Conservation (phyloP, 2,113 vertebrate species). For the Seriola rivoliana region DNA sequence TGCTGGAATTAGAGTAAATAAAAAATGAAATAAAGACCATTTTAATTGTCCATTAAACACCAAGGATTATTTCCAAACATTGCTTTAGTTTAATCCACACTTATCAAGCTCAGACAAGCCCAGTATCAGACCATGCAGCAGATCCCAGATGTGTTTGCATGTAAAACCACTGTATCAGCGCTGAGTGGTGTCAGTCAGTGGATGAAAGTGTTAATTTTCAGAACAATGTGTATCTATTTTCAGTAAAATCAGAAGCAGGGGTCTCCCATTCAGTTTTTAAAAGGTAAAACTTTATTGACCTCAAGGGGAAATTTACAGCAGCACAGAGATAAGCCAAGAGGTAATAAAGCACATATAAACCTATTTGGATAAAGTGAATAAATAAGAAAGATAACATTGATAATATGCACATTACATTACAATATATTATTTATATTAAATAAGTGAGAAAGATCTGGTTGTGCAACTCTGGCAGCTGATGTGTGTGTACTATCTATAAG, state of each 20-base stretch:
- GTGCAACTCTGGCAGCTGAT: not conserved
- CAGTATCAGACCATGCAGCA: not conserved
- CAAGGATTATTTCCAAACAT: constrained; percentile 66
- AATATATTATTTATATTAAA: not conserved
- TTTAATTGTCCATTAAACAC: constrained; percentile 65
- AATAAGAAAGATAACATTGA: not conserved
- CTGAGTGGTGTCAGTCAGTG: constrained; percentile 3
- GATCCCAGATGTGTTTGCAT: constrained; percentile 11
- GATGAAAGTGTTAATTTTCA: constrained; percentile 7
- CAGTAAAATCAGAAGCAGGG: not conserved
- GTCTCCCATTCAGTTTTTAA: not conserved
- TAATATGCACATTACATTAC: not conserved
- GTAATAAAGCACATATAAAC: not conserved
- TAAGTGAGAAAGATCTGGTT: too few relatives aligned
- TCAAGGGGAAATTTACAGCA: not conserved
- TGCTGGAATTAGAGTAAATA: constrained; percentile 29
- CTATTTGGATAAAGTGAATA: not conserved
- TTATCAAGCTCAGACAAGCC: constrained; percentile 56
- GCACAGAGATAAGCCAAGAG: not conserved
- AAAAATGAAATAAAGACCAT: constrained; percentile 25
- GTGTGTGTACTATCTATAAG: not conserved
- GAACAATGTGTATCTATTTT: not conserved
- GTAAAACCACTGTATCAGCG: constrained; percentile 9
- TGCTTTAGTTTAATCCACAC: constrained; percentile 68
- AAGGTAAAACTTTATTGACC: not conserved